Conservation (phyloP, 2,113 vertebrate genomes). For the Petrocephalus zakoni region DNA sequence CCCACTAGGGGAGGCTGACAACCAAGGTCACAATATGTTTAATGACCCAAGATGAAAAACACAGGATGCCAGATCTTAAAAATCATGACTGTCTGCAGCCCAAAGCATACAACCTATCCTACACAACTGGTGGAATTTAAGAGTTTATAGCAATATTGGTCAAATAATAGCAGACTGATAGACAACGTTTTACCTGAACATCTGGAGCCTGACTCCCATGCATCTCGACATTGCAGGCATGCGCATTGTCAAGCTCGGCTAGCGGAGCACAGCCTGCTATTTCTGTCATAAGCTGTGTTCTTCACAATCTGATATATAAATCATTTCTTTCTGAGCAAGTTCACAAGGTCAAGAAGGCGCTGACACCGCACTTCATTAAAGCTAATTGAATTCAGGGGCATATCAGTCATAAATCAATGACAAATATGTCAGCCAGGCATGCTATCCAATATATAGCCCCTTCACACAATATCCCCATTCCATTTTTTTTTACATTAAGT, state of each 20-base stretch:
- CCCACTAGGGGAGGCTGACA: neutral
- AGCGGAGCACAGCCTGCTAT: neutral
- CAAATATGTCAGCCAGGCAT: neutral
- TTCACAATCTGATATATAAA: neutral
- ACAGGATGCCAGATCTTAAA: neutral
- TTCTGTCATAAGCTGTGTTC: neutral
- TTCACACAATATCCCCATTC: no score
- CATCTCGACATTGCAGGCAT: neutral
- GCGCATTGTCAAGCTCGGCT: neutral
- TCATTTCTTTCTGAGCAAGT: neutral
- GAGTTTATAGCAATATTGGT: neutral
- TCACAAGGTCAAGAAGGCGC: neutral
- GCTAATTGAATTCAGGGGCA: slow-evolving; percentile 3
- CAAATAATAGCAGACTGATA: neutral
- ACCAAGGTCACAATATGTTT: neutral
- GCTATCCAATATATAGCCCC: neutral
- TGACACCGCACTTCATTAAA: slow-evolving; percentile 1
- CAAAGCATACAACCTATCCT: neutral
- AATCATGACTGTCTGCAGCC: neutral
- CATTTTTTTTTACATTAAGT: neutral
- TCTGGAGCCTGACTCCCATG: neutral
- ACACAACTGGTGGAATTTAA: neutral
- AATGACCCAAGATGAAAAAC: neutral
- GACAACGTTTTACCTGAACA: neutral
- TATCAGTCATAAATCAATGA: slow-evolving; percentile 4